A percentile compares a stretch with the other conserved stretches of the same genome.
Evolutionary conservation across 2,113 vertebrate species (phyloP).

Genomic region (Brachyhypopomus gauderio): DNA sequence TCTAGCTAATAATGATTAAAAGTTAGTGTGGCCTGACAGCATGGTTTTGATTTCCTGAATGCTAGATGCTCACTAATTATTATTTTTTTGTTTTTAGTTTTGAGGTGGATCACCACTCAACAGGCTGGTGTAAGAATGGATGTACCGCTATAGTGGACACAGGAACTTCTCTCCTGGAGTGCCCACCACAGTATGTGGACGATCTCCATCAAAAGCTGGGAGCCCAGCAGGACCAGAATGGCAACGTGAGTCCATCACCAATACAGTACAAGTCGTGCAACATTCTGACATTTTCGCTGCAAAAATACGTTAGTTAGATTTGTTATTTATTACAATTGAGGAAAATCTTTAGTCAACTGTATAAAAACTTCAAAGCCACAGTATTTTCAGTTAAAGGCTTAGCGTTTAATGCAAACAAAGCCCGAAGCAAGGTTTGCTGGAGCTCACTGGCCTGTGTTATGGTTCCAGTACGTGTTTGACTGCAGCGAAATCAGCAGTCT

Average conservation of each 20-base stretch:
- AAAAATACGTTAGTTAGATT: no score
- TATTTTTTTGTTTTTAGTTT: constrained; percentile 19
- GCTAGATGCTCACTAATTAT: no score
- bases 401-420: neutral
- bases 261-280: no score
- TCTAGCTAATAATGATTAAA: no score
- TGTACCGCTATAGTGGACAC: constrained; percentile 51
- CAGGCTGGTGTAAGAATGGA: constrained; percentile 41
- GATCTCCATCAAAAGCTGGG: constrained; percentile 46
- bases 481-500: constrained; percentile 45
- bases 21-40: no score
- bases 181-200: constrained; percentile 43
- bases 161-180: constrained; percentile 39
- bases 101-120: constrained; percentile 44
- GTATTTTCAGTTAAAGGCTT: no score
- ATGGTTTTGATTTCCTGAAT: no score
- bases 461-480: constrained; percentile 52
- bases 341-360: no score
- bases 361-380: no score
- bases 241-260: constrained; percentile 27
- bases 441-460: neutral
- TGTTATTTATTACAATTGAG: no score
- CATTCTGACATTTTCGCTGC: neutral
- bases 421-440: no score
- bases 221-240: constrained; percentile 32